These are phyloP conservation scores for Dione juno DNA, from an alignment of 2,888 invertebrate genomes.

Conservation along the genomic window DNA sequence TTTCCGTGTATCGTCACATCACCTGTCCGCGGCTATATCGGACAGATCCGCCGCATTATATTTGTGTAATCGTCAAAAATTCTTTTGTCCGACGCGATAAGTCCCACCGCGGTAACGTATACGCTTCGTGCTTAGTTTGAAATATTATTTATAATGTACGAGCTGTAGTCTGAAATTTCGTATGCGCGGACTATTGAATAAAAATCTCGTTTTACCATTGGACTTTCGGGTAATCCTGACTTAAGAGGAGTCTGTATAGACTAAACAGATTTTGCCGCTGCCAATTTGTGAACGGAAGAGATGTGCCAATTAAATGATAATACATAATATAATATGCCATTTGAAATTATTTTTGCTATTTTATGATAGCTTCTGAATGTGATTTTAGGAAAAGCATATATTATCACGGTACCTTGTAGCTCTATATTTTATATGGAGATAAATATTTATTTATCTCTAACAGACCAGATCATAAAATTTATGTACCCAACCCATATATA, in stretches of 20 bases:
- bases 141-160: not conserved
- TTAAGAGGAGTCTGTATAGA: no score
- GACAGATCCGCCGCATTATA: constrained; percentile 67
- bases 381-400: no score
- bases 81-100: constrained; percentile 74
- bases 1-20: constrained; percentile 59
- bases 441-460: not conserved
- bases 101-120: constrained; percentile 51
- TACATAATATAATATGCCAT: no score
- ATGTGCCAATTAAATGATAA: no score
- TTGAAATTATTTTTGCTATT: no score
- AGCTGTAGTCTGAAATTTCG: no score
- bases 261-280: no score
- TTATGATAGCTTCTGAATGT: no score
- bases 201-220: no score
- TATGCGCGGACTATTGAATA: no score
- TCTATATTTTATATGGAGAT: not conserved
- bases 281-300: no score
- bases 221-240: no score
- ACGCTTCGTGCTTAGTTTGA: not conserved
- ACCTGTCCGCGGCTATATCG: constrained; percentile 69
- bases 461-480: not conserved
- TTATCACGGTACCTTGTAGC: not conserved
- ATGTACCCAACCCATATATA: not conserved
- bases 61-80: constrained; percentile 77